Conservation (phyloP, 2,797 vertebrate genomes). For the Arnoldichthys spilopterus region DNA sequence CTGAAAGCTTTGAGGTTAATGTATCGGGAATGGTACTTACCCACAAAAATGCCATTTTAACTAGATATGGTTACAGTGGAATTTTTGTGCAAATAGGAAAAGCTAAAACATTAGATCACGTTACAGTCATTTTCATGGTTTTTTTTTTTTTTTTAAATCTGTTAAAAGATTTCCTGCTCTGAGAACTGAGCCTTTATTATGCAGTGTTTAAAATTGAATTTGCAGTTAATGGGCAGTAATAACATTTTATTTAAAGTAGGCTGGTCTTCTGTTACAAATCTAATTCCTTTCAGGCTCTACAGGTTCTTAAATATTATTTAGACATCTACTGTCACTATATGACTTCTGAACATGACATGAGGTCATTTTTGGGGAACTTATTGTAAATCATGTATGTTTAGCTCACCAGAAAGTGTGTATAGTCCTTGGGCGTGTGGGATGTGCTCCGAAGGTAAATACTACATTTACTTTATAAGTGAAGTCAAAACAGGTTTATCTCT, state of each 20-base stretch:
- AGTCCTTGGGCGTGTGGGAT: not conserved
- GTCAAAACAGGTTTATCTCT: not conserved
- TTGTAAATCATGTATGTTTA: not conserved
- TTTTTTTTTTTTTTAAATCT: conserved; percentile 36
- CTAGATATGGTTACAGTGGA: not conserved
- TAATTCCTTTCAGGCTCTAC: conserved; percentile 13
- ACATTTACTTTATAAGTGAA: not conserved
- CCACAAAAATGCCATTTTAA: conserved; percentile 8
- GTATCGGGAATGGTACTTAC: not conserved
- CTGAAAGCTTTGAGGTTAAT: too few species aligned
- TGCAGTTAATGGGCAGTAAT: conserved; percentile 16
- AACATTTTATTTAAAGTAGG: conserved; percentile 7
- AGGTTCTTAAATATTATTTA: not conserved
- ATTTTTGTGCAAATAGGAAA: conserved; percentile 24
- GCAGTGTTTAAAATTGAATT: conserved; percentile 29
- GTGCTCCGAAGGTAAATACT: not conserved
- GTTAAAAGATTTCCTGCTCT: conserved; percentile 28
- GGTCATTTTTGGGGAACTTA: not conserved
- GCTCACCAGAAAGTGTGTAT: not conserved
- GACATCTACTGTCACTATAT: not conserved
- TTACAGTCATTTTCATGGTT: conserved; percentile 37
- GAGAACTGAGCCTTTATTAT: conserved; percentile 26
- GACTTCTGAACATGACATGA: not conserved
- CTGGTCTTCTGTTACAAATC: not conserved
- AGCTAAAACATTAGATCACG: conserved; percentile 18